Percentiles rank a stretch among this genome's conserved stretches.
phyloP scores from a whole-genome alignment of 1,140 invertebrate species.

The Acyrthosiphon pisum region DNA sequence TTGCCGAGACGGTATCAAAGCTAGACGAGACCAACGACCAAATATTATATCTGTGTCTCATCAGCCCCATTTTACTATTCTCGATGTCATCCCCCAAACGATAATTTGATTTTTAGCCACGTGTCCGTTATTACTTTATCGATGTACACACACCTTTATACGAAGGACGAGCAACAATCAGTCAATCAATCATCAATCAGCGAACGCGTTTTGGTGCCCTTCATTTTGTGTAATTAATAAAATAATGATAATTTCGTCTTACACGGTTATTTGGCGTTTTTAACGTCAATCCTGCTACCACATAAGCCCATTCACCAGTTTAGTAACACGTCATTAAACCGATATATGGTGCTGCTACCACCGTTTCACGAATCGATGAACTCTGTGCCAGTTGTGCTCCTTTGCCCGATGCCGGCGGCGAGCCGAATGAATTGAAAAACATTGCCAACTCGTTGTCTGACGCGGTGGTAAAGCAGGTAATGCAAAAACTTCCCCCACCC shows the following conservation, averaged over 20 bases:
- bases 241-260: neutral
- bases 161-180: neutral
- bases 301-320: constrained; percentile 5
- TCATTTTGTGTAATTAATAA: neutral
- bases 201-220: neutral
- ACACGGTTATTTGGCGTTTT: neutral
- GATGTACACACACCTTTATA: neutral
- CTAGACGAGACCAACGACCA: no score
- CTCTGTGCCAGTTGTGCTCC: neutral
- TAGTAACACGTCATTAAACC: constrained; percentile 28
- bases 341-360: neutral
- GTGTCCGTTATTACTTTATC: neutral
- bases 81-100: neutral
- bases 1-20: no score
- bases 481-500: neutral
- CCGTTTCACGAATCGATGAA: neutral
- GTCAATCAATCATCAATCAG: neutral
- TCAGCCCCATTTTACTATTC: neutral
- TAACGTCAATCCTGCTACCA: neutral
- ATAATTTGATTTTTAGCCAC: neutral
- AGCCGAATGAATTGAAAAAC: neutral
- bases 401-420: neutral
- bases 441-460: neutral
- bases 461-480: neutral
- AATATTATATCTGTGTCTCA: neutral